A percentile compares a stretch with the other conserved stretches of the same genome.
Conservation (phyloP, 2,113 vertebrate genomes). For the Nyctibius bracteatus region DNA sequence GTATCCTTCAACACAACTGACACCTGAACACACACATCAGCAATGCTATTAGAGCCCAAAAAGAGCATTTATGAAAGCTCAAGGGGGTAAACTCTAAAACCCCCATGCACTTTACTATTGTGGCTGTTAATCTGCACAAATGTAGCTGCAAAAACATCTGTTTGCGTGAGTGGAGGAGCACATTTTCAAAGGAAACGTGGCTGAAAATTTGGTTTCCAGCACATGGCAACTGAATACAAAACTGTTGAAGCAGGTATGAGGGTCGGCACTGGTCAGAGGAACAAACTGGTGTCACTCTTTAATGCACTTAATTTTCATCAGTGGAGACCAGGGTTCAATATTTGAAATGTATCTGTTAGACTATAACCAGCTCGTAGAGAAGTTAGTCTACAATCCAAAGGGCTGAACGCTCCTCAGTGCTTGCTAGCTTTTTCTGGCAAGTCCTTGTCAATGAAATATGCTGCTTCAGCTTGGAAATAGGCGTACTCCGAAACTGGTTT, state of each 20-base stretch:
- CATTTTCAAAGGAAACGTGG: neutral
- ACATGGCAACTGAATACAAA: neutral
- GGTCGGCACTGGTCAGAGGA: neutral
- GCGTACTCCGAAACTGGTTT: neutral
- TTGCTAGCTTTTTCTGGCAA: neutral
- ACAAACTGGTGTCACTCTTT: neutral
- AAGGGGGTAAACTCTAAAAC: conserved; percentile 45
- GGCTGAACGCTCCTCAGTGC: neutral
- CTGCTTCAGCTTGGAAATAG: neutral
- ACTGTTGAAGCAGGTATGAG: neutral
- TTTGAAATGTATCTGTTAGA: neutral
- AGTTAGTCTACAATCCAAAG: neutral
- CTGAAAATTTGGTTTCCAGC: neutral
- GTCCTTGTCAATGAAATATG: neutral
- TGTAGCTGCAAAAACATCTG: conserved; percentile 32
- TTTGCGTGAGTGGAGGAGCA: neutral
- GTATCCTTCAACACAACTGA: neutral
- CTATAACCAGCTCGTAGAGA: neutral
- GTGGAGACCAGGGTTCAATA: neutral
- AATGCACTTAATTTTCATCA: neutral
- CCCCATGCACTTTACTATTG: neutral
- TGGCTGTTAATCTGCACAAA: conserved; percentile 42
- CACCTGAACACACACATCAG: conserved; percentile 37
- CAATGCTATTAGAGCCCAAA: neutral
- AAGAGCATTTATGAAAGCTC: conserved; percentile 42